Evolutionary conservation across 2,113 vertebrate species (phyloP), one percentile per base, ranked within the genome.

Genomic region (Camarhynchus parvulus): DNA sequence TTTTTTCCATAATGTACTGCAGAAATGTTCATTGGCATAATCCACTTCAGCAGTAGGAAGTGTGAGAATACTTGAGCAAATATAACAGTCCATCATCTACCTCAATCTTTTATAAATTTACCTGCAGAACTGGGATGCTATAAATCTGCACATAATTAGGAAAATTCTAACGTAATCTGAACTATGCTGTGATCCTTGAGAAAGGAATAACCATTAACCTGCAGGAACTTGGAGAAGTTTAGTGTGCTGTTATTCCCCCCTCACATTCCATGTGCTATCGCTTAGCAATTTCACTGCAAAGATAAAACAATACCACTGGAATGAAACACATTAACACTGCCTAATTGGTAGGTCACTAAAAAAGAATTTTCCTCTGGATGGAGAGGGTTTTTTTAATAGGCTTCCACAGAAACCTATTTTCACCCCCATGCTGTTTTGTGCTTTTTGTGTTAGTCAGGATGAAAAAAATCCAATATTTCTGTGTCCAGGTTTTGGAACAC

Each of bases 81-180:
- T 93, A 41, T 10, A 94, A 56, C 37, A 76, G 44, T 10, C 37
- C 22, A 23, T 68, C 30, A 49, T 52, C 35, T 91, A 44, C 16
- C 53, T 82, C 46, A 89, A 83, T n/a, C 11, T 56, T 91, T 89
- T 82, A 41, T 35, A 79, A 61, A 66, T 61, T 63, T 56, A 83
- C 49, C 76, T 77, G 13, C 0, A 0, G 59, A 92, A 58, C 46
- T 21, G 23, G 20, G 9, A 44, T 82, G 35, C 31, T 74, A 58
- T 72, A 82, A 70, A 91, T 91, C 77, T 84, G 52, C 39, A 61
- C 10, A 15, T 59, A 82, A 79, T 90, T 85, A 85, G 70, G 66
- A 73, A 92, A 93, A 72, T n/a, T 89, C 28, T 64, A 37, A 85
- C n/a, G 44, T 69, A 76, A 92, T n/a, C 33, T 91, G 66, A 89